Percentiles rank a stretch among this genome's conserved stretches.
phyloP scores from a whole-genome alignment of 2,797 vertebrate species.

The Zalophus californianus region DNA sequence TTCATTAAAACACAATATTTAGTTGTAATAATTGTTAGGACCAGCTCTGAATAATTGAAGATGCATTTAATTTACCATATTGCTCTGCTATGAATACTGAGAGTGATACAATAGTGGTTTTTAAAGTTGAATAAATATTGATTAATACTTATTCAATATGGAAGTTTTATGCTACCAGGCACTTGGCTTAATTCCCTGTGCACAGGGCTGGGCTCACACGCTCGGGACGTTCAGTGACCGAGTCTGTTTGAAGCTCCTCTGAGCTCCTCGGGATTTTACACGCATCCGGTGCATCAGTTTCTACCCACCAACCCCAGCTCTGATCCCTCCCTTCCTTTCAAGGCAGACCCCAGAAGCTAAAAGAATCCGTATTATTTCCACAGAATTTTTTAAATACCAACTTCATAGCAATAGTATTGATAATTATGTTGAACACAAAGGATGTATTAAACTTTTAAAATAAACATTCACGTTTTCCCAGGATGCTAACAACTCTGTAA shows the following conservation, averaged over 20 bases:
- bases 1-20: conserved; percentile 78
- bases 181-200: background rate
- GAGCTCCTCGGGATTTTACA: background rate
- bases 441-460: background rate
- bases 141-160: conserved; percentile 35
- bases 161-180: background rate
- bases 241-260: background rate
- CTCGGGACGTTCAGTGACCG: background rate
- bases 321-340: background rate
- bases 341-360: background rate
- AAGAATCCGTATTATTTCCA: background rate
- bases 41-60: conserved; percentile 72
- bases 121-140: conserved; percentile 68
- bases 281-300: background rate
- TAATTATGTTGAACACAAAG: background rate
- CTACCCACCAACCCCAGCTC: background rate
- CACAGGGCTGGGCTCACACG: background rate
- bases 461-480: background rate
- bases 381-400: background rate
- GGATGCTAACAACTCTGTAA: background rate
- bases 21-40: conserved; percentile 67
- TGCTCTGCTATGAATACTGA: conserved; percentile 67
- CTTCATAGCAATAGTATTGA: background rate
- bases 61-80: conserved; percentile 66
- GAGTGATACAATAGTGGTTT: conserved; percentile 56